Conservation (phyloP, 2,888 invertebrate species). For the Parascotia fuliginaria region DNA sequence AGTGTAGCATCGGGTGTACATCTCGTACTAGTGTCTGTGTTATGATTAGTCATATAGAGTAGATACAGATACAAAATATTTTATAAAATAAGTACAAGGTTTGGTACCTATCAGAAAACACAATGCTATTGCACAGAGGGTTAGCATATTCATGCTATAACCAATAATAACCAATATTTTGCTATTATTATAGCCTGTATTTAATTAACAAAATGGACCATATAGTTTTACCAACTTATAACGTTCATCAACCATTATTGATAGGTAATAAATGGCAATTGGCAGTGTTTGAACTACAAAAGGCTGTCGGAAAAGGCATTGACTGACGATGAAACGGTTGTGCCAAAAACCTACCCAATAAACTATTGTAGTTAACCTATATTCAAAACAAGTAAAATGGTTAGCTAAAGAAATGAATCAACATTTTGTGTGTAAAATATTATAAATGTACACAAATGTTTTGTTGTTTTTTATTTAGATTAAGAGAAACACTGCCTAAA, state of each 20-base stretch:
- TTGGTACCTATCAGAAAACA: too few species aligned
- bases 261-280: background rate
- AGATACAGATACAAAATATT: too few species aligned
- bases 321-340: background rate
- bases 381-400: background rate
- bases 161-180: background rate
- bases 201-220: background rate
- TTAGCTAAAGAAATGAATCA: background rate
- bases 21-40: too few species aligned
- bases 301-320: background rate
- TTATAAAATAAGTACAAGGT: too few species aligned
- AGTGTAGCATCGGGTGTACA: too few species aligned
- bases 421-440: background rate
- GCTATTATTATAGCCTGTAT: background rate
- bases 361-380: background rate
- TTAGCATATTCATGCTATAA: background rate
- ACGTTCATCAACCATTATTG: background rate
- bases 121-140: too few species aligned
- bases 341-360: background rate
- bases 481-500: too few species aligned
- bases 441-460: too few species aligned
- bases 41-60: too few species aligned
- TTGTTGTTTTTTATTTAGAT: too few species aligned
- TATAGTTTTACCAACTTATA: background rate
- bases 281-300: background rate